Base-by-base conservation (phyloP, 2,888 invertebrate genomes). In the Epsilonema sp. region DNA sequence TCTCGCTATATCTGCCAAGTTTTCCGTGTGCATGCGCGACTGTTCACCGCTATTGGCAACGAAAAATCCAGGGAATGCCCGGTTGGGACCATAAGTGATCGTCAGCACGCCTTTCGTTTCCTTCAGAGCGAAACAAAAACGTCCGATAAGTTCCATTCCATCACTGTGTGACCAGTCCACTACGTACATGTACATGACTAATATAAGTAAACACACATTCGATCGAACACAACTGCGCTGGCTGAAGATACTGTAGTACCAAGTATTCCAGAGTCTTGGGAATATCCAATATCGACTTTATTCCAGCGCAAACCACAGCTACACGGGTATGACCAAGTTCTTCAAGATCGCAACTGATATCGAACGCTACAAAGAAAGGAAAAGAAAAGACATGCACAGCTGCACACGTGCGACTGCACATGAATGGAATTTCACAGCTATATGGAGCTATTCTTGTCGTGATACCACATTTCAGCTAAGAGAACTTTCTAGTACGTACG, bases 281-380 rank as follows among this genome's bases (percentile, higher is more conserved):
- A 56, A 97, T 85, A 66, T 99, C 97, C 49, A 99, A 73, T 57
- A 97, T 92, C 21, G 92, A 90, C 69, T 97, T 97, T 47, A 90
- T 78, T 1, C 97, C 97, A 60, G 90, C 84, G 56, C 86, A 90
- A 2, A 99, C 78, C 4, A 97, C 89, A 41, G 84, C 77, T 1
- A 92, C 78, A 16, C 79, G 78, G 51, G 80, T 84, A 49, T 79
- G 75, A 1, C 87, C 82, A 45, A 97, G 72, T 67, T 97, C 92
- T 5, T 76, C 77, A 44, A 99, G 73, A 69, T 97, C 97, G 0
- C 92, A 86, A 51, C 92, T 94, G 45, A 97, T 71, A 66, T 99
- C 97, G 68, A 89, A 73, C 22, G 58, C 70, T 71, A 53, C 16
- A 61, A 52, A 31, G 16, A 31, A 13, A 31, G 16, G 31, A 13